These are phyloP conservation scores for Rhorus exstirpatorius DNA, from an alignment of 2,888 invertebrate species.

Conservation along the genomic window DNA sequence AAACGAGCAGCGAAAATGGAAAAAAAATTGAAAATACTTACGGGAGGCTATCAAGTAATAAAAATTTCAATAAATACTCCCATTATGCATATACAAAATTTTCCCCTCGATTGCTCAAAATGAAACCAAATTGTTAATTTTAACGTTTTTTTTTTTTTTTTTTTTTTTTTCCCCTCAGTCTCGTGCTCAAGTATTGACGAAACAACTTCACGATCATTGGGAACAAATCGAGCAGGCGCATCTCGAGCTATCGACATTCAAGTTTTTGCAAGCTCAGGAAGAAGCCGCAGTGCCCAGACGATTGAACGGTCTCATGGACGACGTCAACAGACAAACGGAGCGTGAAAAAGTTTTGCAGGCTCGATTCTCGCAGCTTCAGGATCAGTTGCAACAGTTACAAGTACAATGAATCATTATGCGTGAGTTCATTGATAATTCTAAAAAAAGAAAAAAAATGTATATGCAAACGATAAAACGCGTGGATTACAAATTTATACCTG, in stretches of 20 bases:
- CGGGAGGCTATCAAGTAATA: slow-evolving; percentile 94
- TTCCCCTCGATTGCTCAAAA: neutral
- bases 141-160: slow-evolving; percentile 1
- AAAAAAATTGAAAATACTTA: slow-evolving; percentile 98
- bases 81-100: no score
- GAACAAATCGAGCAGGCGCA: slow-evolving; percentile 96
- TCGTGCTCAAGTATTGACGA: slow-evolving; percentile 93
- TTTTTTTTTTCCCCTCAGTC: slow-evolving; percentile 85
- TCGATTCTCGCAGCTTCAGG: slow-evolving; percentile 92
- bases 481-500: slow-evolving; percentile 31
- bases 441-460: slow-evolving; percentile 6
- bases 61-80: no score
- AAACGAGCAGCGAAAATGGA: slow-evolving; percentile 99
- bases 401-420: slow-evolving; percentile 52
- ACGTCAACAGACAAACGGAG: slow-evolving; percentile 96
- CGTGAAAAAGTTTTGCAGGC: slow-evolving; percentile 95
- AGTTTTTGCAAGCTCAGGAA: slow-evolving; percentile 96
- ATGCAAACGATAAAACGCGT: neutral
- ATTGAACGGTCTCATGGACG: slow-evolving; percentile 95
- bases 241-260: slow-evolving; percentile 96
- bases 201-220: slow-evolving; percentile 94
- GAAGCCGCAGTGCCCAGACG: slow-evolving; percentile 95
- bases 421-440: slow-evolving; percentile 12
- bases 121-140: neutral
- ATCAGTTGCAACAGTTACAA: slow-evolving; percentile 87